phyloP scores from a whole-genome alignment of 2,888 invertebrate species.

The Harpagoxenus sublaevis region DNA sequence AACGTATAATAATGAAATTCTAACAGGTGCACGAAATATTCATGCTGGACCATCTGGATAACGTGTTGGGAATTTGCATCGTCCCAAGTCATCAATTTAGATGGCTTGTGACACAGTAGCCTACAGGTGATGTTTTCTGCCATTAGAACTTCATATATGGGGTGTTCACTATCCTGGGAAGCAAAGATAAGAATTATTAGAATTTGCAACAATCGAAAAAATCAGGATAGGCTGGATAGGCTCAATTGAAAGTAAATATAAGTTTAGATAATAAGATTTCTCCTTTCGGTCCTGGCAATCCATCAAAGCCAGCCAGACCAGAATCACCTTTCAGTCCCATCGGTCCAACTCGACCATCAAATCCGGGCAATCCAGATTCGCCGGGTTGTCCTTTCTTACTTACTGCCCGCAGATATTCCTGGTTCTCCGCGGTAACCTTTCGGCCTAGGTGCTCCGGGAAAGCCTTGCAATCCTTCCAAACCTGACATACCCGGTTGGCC shows the following conservation, averaged over 20 bases:
- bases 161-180: constrained; percentile 95
- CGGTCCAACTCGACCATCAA: constrained; percentile 79
- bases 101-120: constrained; percentile 91
- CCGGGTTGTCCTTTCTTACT: constrained; percentile 85
- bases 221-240: not conserved
- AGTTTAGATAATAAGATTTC: not conserved
- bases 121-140: constrained; percentile 92
- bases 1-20: constrained; percentile 78
- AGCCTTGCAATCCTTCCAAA: constrained; percentile 89
- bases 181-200: constrained; percentile 11
- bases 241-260: not conserved
- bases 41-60: constrained; percentile 95
- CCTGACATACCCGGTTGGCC: constrained; percentile 84
- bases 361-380: constrained; percentile 82
- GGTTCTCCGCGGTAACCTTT: constrained; percentile 89
- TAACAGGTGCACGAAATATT: constrained; percentile 98
- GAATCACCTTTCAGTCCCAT: constrained; percentile 83
- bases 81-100: constrained; percentile 93
- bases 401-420: constrained; percentile 87
- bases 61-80: constrained; percentile 93
- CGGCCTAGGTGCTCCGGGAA: constrained; percentile 88
- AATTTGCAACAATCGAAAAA: not conserved
- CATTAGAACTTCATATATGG: constrained; percentile 96
- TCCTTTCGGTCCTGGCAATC: constrained; percentile 82
- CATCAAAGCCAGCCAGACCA: constrained; percentile 82